Evolutionary conservation across 1,140 invertebrate species (phyloP).

Genomic region (Aphaenogaster floridana): DNA sequence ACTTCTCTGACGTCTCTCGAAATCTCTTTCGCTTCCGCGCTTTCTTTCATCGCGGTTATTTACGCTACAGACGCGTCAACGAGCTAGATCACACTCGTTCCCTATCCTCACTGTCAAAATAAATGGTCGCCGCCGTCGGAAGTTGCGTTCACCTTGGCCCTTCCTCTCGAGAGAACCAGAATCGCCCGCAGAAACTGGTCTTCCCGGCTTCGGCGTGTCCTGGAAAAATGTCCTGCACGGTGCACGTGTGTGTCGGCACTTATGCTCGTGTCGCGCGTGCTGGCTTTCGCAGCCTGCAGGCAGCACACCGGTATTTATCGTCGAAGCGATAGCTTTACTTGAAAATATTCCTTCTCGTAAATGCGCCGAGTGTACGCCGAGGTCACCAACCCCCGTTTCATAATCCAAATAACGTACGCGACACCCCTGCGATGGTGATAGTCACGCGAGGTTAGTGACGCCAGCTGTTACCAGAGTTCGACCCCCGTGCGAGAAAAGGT

Average conservation of each 20-base stretch:
- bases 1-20: background rate
- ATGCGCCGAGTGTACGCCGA: background rate
- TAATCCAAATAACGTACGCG: conserved; percentile 56
- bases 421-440: conserved; percentile 46
- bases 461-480: conserved; percentile 48
- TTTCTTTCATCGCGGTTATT: conserved; percentile 61
- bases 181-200: conserved; percentile 63
- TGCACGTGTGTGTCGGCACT: conserved; percentile 51
- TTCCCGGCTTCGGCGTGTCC: conserved; percentile 43
- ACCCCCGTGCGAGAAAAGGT: conserved; percentile 50
- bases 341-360: conserved; percentile 40
- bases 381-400: conserved; percentile 27
- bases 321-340: background rate
- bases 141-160: conserved; percentile 57
- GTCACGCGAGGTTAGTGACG: conserved; percentile 51
- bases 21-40: conserved; percentile 36
- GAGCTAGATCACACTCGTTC: conserved; percentile 53
- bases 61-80: conserved; percentile 61
- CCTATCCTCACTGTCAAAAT: conserved; percentile 63
- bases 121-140: conserved; percentile 65
- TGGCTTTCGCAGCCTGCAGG: conserved; percentile 52
- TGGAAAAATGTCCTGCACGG: conserved; percentile 63
- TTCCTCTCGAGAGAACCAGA: conserved; percentile 64
- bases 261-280: conserved; percentile 58
- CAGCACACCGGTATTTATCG: conserved; percentile 42